phyloP scores from a whole-genome alignment of 1,140 invertebrate species.

The Centruroides vittatus region DNA sequence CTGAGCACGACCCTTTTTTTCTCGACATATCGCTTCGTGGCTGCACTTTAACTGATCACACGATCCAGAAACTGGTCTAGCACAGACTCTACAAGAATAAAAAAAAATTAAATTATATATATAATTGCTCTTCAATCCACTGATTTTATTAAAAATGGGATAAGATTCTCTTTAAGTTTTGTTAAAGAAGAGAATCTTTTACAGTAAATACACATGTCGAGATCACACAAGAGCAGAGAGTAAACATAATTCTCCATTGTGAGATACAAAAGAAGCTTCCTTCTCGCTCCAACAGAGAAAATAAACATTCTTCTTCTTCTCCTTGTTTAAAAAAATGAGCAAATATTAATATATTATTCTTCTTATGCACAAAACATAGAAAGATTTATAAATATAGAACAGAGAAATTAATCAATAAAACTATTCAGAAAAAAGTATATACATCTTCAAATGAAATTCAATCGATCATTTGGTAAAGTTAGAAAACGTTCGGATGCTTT shows the following conservation, averaged over 20 bases:
- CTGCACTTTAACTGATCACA: slow-evolving; percentile 62
- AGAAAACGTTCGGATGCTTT: too few species aligned
- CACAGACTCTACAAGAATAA: slow-evolving; percentile 14
- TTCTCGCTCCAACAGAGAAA: too few species aligned
- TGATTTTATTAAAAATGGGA: not conserved
- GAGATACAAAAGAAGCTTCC: not conserved
- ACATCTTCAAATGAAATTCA: too few species aligned
- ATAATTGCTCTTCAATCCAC: not conserved
- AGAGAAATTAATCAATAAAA: too few species aligned
- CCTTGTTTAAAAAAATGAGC: too few species aligned
- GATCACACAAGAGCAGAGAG: not conserved
- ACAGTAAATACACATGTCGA: not conserved
- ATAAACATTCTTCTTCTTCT: too few species aligned
- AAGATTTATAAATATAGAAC: too few species aligned
- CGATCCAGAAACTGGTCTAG: slow-evolving; percentile 36
- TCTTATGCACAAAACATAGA: too few species aligned
- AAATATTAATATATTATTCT: too few species aligned
- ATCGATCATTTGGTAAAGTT: too few species aligned
- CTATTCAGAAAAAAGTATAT: too few species aligned
- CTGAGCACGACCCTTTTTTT: slow-evolving; percentile 49
- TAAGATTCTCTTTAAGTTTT: not conserved
- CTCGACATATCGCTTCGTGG: slow-evolving; percentile 65
- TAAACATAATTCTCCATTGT: not conserved
- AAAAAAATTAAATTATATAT: not conserved
- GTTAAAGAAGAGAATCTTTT: not conserved